A percentile compares a stretch with the other conserved stretches of the same genome.
Conservation (phyloP, 2,797 vertebrate genomes). For the Trachurus trachurus region DNA sequence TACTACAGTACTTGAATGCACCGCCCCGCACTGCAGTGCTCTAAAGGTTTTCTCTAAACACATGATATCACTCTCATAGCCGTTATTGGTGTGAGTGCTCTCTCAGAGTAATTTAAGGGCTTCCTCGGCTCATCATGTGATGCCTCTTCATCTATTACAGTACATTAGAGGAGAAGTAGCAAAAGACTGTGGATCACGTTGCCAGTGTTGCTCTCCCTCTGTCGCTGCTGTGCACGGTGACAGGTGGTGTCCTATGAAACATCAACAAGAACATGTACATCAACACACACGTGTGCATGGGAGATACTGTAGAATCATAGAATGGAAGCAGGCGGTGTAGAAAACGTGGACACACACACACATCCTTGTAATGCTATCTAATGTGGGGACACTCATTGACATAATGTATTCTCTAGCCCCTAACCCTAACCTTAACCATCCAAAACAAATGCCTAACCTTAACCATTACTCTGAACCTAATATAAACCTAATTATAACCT, state of each 20-base stretch:
- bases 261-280: neutral
- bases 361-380: no score
- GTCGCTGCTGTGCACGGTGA: constrained; percentile 37
- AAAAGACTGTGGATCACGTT: constrained; percentile 56
- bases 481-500: no score
- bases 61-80: constrained; percentile 59
- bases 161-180: constrained; percentile 66
- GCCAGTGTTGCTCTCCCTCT: constrained; percentile 36
- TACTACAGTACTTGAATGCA: constrained; percentile 12
- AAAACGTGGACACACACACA: neutral
- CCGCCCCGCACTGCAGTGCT: constrained; percentile 12
- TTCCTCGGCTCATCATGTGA: constrained; percentile 67
- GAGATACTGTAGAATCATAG: neutral
- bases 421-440: no score
- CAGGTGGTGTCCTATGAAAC: constrained; percentile 27
- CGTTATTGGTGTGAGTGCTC: constrained; percentile 76
- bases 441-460: no score
- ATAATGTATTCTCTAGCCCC: no score
- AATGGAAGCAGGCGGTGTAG: constrained; percentile 1
- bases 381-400: no score
- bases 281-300: neutral
- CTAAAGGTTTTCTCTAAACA: constrained; percentile 46
- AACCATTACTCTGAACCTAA: no score
- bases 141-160: constrained; percentile 66
- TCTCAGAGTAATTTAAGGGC: constrained; percentile 74